phyloP scores from a whole-genome alignment of 2,113 vertebrate species.

The Eidolon helvum region DNA sequence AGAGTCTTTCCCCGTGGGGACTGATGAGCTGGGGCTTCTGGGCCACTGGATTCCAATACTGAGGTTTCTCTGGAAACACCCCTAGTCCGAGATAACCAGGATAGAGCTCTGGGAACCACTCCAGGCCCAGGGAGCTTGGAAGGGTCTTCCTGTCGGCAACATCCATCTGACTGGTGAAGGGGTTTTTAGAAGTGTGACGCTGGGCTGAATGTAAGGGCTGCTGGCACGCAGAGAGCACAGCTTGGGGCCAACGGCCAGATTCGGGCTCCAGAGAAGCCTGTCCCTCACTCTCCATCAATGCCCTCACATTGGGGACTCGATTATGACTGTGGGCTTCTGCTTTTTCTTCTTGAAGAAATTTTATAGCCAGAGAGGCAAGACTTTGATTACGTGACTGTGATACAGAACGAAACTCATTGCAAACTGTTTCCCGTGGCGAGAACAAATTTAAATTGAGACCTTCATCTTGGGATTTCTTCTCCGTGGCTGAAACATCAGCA shows the following conservation, averaged over 20 bases:
- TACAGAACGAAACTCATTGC: neutral
- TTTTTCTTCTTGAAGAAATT: neutral
- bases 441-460: neutral
- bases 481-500: neutral
- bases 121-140: conserved; percentile 63
- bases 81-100: conserved; percentile 68
- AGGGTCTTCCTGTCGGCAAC: neutral
- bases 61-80: conserved; percentile 66
- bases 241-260: rapidly evolving
- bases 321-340: neutral
- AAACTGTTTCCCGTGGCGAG: rapidly evolving
- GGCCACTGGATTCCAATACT: neutral
- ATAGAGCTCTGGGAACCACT: conserved; percentile 85
- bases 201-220: neutral
- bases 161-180: rapidly evolving
- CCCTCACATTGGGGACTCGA: neutral
- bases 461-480: neutral
- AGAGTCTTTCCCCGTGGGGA: neutral
- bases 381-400: neutral
- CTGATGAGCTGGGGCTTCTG: neutral
- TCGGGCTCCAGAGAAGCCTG: neutral
- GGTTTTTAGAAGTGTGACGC: neutral
- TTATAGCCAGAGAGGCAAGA: neutral
- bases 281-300: neutral
- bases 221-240: neutral